A percentile compares a stretch with the other conserved stretches of the same genome.
Evolutionary conservation across 2,113 vertebrate genomes (phyloP).

Genomic region (Arenaria interpres): DNA sequence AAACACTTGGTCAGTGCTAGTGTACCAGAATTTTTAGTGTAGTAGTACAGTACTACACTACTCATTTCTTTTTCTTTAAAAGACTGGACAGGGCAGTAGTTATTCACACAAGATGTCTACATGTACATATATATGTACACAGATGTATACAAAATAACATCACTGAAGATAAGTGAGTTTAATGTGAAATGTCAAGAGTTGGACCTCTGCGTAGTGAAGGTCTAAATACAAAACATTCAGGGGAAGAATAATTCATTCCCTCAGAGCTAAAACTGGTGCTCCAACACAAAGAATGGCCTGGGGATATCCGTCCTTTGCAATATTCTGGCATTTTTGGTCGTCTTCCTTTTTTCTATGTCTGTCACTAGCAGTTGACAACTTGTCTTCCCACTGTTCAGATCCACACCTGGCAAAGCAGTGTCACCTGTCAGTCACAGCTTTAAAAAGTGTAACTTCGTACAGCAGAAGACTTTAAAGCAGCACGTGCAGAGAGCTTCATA

Average conservation of each 20-base stretch:
- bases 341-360: not conserved
- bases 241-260: not conserved
- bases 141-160: not conserved
- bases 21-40: not conserved
- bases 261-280: not conserved
- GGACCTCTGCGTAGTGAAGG: not conserved
- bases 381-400: not conserved
- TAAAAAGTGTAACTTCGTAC: not conserved
- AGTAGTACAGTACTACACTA: not conserved
- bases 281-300: not conserved
- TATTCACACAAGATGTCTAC: not conserved
- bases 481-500: not conserved
- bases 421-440: constrained; percentile 4
- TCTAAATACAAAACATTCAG: not conserved
- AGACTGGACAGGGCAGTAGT: not conserved
- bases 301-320: not conserved
- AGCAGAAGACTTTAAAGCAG: constrained; percentile 7
- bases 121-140: too few species aligned
- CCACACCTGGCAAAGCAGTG: not conserved
- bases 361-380: not conserved
- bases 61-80: not conserved
- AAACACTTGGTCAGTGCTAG: not conserved
- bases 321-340: not conserved
- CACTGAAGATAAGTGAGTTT: not conserved
- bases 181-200: not conserved